Evolutionary conservation across 1,140 invertebrate species (phyloP).

Genomic region (Sycophaga agraensis): DNA sequence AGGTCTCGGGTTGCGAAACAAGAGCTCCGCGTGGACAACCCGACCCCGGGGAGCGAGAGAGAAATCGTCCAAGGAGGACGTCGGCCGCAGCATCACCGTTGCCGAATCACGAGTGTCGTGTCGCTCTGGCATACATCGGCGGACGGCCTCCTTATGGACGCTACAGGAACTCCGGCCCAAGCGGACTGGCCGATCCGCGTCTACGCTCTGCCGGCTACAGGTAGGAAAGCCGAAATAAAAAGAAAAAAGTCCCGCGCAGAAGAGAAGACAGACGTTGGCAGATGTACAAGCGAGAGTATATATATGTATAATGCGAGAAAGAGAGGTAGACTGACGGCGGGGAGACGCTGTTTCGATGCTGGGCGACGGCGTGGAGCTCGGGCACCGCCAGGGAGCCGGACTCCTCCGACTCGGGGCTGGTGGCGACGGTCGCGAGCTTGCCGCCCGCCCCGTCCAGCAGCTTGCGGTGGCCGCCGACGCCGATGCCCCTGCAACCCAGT

Average conservation of each 20-base stretch:
- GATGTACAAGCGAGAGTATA: slow-evolving; percentile 1
- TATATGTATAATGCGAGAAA: slow-evolving; percentile 14
- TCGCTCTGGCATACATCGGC: too few relatives aligned
- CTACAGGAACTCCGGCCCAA: too few relatives aligned
- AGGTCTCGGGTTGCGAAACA: too few relatives aligned
- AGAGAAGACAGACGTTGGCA: neutral
- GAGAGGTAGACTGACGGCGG: slow-evolving; percentile 54
- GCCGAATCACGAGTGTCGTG: too few relatives aligned
- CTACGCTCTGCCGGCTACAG: neutral
- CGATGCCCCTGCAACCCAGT: slow-evolving; percentile 56
- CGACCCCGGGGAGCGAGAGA: too few relatives aligned
- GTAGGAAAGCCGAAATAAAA: neutral
- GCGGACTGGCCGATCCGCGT: neutral
- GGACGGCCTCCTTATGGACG: too few relatives aligned
- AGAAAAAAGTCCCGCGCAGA: neutral
- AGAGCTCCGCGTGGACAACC: too few relatives aligned
- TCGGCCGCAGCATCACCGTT: too few relatives aligned
- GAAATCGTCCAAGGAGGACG: too few relatives aligned
- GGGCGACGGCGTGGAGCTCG: slow-evolving; percentile 34
- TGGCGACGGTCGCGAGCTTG: slow-evolving; percentile 60
- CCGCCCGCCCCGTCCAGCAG: slow-evolving; percentile 52
- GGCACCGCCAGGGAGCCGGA: slow-evolving; percentile 42
- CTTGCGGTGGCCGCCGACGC: slow-evolving; percentile 57
- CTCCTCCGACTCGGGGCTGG: slow-evolving; percentile 57
- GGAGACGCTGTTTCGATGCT: slow-evolving; percentile 58